Evolutionary conservation across 1,140 invertebrate genomes (phyloP), one percentile per base, ranked within the genome.

Genomic region (Drosophila pectinifera): DNA sequence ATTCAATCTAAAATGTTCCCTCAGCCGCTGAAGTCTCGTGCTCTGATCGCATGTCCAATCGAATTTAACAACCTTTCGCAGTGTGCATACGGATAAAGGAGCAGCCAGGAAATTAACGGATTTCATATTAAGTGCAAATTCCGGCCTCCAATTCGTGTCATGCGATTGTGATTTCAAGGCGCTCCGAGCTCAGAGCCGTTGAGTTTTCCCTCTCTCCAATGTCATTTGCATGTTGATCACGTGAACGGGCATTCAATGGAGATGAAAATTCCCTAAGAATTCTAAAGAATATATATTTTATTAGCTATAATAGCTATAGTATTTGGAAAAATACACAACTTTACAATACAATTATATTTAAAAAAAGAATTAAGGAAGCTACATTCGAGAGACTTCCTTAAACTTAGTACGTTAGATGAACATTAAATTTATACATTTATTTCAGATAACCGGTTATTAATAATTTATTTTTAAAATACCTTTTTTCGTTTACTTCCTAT

Each of bases 81-180:
- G 59, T 49, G 67, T 39, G 67, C 67, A 85, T 82, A 63, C 53
- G 68, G 68, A 63, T 69, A 62, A 13, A 53, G 49, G 63, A 56
- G 48, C 49, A 70, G 41, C 49, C 53, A 69, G 28, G 46, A 62
- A 80, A 77, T 83, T 68, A 88, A 89, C 79, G 77, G 73, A 76
- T 73, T 77, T 70, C 72, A 51, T 54, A 59, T 78, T 80, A 80
- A 88, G 84, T 86, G 83, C 79, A 88, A 83, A 89, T 88, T 88
- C 76, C 79, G 65, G 65, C 65, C 46, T 34, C 16, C 57, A 58
- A 64, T 65, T 72, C 78, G 73, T 80, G 74, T 81, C 78, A 80
- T 76, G 65, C 73, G 38, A 78, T 94, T 46, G 58, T 68, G 45
- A 67, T 94, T 39, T 77, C 34, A 58, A 65, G 46, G 62, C 34